These are phyloP conservation scores for Parazoanthus atlanticus DNA, from an alignment of 92 coral and sea anemone species.

Conservation along the genomic window DNA sequence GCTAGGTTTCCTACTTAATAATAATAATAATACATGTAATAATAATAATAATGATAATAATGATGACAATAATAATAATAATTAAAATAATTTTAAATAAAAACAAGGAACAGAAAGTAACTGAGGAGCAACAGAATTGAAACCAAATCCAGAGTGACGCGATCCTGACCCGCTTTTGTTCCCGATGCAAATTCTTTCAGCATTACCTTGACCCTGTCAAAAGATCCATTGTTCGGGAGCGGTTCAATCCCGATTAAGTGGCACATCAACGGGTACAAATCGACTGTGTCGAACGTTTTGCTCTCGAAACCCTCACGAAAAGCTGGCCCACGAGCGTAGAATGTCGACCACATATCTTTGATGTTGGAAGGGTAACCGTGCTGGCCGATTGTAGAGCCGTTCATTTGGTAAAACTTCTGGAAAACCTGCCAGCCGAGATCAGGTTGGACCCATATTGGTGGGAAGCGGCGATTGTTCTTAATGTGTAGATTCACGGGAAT, in stretches of 20 bases:
- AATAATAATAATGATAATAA: no score
- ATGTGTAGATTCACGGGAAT: slow-evolving; percentile 80
- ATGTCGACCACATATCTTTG: slow-evolving; percentile 48
- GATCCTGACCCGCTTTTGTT: background rate
- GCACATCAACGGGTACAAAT: slow-evolving; percentile 74
- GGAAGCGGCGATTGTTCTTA: slow-evolving; percentile 84
- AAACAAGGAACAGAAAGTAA: background rate
- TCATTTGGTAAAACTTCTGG: slow-evolving; percentile 28
- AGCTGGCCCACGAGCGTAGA: slow-evolving; percentile 71
- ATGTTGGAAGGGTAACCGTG: slow-evolving; percentile 62
- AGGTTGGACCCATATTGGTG: slow-evolving; percentile 81
- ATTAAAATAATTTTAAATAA: background rate
- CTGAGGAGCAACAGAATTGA: background rate
- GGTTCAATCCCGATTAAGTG: slow-evolving; percentile 64
- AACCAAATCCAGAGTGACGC: background rate
- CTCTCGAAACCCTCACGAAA: slow-evolving; percentile 55
- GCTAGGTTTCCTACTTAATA: no score
- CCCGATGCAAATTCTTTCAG: slow-evolving; percentile 27
- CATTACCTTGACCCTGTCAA: slow-evolving; percentile 54
- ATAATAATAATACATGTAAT: no score
- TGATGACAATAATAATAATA: background rate
- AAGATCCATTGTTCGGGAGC: slow-evolving; percentile 68
- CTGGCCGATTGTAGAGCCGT: slow-evolving; percentile 50
- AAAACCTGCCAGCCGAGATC: slow-evolving; percentile 73
- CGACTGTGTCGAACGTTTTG: slow-evolving; percentile 45